These are phyloP conservation scores for Eulemur rufifrons DNA, from an alignment of 2,113 vertebrate genomes.

Conservation along the genomic window DNA sequence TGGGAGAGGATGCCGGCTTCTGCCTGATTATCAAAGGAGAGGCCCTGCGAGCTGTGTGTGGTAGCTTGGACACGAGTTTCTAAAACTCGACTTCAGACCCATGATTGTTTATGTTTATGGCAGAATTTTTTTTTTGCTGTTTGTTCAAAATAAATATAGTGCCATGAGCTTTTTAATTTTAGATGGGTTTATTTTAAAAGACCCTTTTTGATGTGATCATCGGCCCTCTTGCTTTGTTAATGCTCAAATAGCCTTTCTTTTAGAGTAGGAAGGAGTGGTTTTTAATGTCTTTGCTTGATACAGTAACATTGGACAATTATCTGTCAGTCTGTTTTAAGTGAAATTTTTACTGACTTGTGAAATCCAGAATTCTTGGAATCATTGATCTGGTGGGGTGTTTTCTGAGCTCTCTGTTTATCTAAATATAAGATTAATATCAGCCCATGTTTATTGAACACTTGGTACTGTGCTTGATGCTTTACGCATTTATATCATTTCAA, in stretches of 20 bases:
- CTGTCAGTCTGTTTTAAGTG: neutral
- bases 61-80: neutral
- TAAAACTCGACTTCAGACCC: neutral
- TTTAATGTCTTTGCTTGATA: neutral
- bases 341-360: slow-evolving; percentile 45
- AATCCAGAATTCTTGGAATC: slow-evolving; percentile 4
- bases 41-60: neutral
- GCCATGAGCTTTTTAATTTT: slow-evolving; percentile 34
- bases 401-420: neutral
- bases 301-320: neutral
- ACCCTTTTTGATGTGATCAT: neutral
- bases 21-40: neutral
- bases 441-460: neutral
- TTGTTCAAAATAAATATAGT: slow-evolving; percentile 46
- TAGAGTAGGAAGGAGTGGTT: neutral
- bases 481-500: neutral
- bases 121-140: slow-evolving; percentile 9
- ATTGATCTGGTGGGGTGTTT: neutral
- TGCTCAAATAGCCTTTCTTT: neutral
- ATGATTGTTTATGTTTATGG: neutral
- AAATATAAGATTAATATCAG: slow-evolving; percentile 5
- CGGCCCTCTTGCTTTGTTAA: neutral
- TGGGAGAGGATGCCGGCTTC: neutral
- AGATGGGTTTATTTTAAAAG: slow-evolving; percentile 54
- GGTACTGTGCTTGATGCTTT: neutral